Base-by-base conservation (phyloP, 2,797 vertebrate genomes). In the Vespertilio murinus region DNA sequence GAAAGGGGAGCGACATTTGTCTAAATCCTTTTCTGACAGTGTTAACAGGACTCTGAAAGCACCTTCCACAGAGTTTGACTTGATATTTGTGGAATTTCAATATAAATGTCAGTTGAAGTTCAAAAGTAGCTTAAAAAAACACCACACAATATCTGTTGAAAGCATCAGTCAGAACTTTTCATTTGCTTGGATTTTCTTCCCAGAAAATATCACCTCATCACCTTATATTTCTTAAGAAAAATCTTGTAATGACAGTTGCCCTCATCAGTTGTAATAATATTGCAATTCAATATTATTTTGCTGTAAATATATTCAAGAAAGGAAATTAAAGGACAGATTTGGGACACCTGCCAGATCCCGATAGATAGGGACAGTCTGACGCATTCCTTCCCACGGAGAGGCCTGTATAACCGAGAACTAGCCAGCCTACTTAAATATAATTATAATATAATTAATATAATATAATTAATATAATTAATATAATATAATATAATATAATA, bases 191-290 rank as follows among this genome's bases (percentile, higher is more conserved):
- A 65, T 85, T 79, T 93, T 89, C 52, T 64, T 69, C 45, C n/a
- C 56, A 23, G 42, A 91, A 94, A 94, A 91, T 77, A 90, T 23
- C 40, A 93, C 3, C 35, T 90, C 30, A 47, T 42, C 10, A 88
- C 92, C 97, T 94, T 69, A 1, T 82, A 42, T 91, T 97, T 97
- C 71, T 94, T 67, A 88, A 49, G 73, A 73, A 17, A 95, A n/a
- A 38, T 5, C n/a, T 5, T 52, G 61, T 88, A 18, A 93, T 56
- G 74, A 10, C 17, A 54, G 78, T 95, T 96, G 95, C 22, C 52
- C 61, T 88, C 90, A 90, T 95, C 8, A 92, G 9, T 96, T 94
- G 18, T 80, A 56, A 70, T 96, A 95, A 17, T 4, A 83, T 0
- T 47, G 2, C 38, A 71, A 94, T 88, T 59, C 2, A 95, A 22